Evolutionary conservation across 2,888 invertebrate genomes (phyloP), one percentile per base, ranked within the genome.

Genomic region (Cryptophagus acutangulus): DNA sequence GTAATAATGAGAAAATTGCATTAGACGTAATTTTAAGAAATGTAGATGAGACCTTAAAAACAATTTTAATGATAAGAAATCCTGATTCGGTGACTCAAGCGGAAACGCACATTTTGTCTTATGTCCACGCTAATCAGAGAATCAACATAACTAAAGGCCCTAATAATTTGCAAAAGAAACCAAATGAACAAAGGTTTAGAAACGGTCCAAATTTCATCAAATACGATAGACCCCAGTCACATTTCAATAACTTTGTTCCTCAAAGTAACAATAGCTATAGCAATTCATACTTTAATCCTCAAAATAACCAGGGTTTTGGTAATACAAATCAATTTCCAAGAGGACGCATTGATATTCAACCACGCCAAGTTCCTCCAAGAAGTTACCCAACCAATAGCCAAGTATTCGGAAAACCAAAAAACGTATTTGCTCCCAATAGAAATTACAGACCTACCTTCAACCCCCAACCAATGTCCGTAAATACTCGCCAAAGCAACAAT

Each of bases 381-480:
- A 25, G 14, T 17, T 40, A 28, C 29, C 20, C 28, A 9, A 38
- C 38, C 6, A 33, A 26, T 16, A 8, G 24, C 13, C 26, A 38
- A 38, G 38, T 42, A 3, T 38, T 42, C 18, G 28, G 18, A 26
- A 26, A 26, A 16, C 38, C 33, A 13, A 20, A 16, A 33, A 33
- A 42, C 18, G 42, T 33, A 3, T 42, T 42, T 15, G 17, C 31
- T 24, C 42, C 42, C 2, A 41, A 17, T 12, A 29, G 35, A 29
- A 20, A 41, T n/a, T 26, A 26, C 12, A n/a, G 3, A 6, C 26
- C 4, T 4, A 26, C 3, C 12, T 26, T 26, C 9, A 26, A 3
- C 26, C 15, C 29, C 15, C 20, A 36, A 33, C 25, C 25, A 6
- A 36, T 36, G 36, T 36, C 36, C 15, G 31, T 18, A 15, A 38